Percentiles rank a stretch among this genome's conserved stretches.
Conservation (phyloP, 1,140 invertebrate genomes). For the Coenobita brevimanus region DNA sequence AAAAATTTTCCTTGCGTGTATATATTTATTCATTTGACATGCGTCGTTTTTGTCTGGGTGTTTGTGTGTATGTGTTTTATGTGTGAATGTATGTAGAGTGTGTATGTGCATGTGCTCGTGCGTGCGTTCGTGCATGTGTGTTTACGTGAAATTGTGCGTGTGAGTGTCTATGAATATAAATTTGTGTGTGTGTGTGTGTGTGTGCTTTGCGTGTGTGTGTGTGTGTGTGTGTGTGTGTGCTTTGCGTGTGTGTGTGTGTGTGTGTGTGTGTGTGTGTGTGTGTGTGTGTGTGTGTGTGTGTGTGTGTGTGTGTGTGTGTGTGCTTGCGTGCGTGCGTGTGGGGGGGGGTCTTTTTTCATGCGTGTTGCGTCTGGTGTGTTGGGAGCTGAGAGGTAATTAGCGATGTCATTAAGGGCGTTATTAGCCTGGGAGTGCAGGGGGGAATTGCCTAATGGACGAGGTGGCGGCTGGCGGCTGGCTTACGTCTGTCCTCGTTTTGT, state of each 20-base stretch:
- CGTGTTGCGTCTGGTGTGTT: not conserved
- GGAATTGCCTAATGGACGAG: no score
- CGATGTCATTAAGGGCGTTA: no score
- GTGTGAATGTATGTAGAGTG: no score
- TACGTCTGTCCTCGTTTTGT: no score
- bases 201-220: constrained; percentile 25
- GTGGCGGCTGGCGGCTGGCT: no score
- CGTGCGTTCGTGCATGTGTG: not conserved
- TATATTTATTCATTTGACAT: not conserved
- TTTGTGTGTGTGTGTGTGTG: not conserved
- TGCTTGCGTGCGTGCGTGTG: not conserved
- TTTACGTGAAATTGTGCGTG: not conserved
- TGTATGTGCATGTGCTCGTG: constrained; percentile 8
- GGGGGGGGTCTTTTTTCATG: not conserved
- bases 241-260: constrained; percentile 32
- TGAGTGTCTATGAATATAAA: not conserved
- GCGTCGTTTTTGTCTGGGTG: not conserved
- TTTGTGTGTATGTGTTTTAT: not conserved
- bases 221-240: not conserved
- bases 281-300: constrained; percentile 6
- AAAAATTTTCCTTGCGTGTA: no score
- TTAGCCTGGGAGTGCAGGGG: no score
- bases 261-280: constrained; percentile 27
- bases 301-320: no score
- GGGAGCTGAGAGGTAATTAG: no score